A percentile compares a stretch with the other conserved stretches of the same genome.
Conservation (phyloP, 2,888 invertebrate species). For the Erebia epiphron region DNA sequence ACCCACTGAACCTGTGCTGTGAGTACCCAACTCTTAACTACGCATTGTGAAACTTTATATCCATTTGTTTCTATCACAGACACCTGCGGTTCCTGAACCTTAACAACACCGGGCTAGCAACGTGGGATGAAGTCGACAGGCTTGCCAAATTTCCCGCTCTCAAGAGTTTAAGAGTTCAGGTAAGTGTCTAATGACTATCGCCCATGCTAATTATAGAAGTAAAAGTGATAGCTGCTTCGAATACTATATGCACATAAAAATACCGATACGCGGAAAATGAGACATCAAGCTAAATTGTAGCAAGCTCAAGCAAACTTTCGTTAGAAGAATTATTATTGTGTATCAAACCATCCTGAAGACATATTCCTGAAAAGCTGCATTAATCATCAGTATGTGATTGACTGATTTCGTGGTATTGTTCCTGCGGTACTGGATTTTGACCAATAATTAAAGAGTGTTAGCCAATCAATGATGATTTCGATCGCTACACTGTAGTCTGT, state of each 20-base stretch:
- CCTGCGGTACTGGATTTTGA: too few species aligned
- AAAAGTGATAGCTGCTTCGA: not conserved
- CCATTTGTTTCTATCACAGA: conserved; percentile 65
- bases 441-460: too few species aligned
- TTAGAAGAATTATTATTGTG: too few species aligned
- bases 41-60: conserved; percentile 12
- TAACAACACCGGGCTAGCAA: conserved; percentile 91
- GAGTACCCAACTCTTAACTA: conserved; percentile 33
- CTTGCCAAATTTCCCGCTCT: conserved; percentile 92
- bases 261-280: not conserved
- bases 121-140: conserved; percentile 95
- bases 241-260: not conserved
- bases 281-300: too few species aligned
- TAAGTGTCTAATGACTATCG: conserved; percentile 59
- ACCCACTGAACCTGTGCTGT: conserved; percentile 58
- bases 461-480: too few species aligned
- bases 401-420: too few species aligned
- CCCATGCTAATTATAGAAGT: not conserved
- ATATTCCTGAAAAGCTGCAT: too few species aligned
- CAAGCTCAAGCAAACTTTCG: too few species aligned
- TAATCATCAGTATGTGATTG: too few species aligned
- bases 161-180: conserved; percentile 92
- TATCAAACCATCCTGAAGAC: too few species aligned
- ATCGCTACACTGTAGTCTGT: too few species aligned
- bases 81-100: conserved; percentile 91